A percentile compares a stretch with the other conserved stretches of the same genome.
phyloP scores from a whole-genome alignment of 2,888 invertebrate genomes.

The Agapostemon virescens region DNA sequence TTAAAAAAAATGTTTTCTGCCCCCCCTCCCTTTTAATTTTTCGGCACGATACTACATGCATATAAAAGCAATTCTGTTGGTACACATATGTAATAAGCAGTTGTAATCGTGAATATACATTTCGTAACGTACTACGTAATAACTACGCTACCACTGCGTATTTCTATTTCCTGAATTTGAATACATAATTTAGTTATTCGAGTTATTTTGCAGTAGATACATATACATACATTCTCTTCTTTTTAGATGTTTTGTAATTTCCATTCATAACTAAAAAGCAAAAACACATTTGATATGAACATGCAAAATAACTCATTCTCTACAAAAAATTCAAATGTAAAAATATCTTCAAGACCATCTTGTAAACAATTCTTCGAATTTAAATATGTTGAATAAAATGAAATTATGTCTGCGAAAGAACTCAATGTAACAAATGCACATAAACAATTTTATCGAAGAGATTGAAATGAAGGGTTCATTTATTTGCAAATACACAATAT shows the following conservation, averaged over 20 bases:
- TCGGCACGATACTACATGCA: not conserved
- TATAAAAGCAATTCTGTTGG: not conserved
- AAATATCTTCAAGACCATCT: slow-evolving; percentile 11
- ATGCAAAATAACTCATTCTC: slow-evolving; percentile 64
- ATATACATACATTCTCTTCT: slow-evolving; percentile 23
- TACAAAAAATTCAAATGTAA: slow-evolving; percentile 53
- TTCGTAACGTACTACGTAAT: slow-evolving; percentile 1
- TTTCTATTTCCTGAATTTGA: slow-evolving; percentile 5
- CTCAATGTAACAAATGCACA: slow-evolving; percentile 36
- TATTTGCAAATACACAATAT: slow-evolving; percentile 66
- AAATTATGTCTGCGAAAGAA: slow-evolving; percentile 14
- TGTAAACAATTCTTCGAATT: slow-evolving; percentile 21
- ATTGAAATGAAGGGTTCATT: slow-evolving; percentile 60
- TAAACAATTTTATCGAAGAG: slow-evolving; percentile 56
- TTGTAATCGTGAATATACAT: slow-evolving; percentile 8
- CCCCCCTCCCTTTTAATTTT: not conserved
- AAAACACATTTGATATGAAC: slow-evolving; percentile 4
- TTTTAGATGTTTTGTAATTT: slow-evolving; percentile 5
- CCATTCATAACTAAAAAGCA: slow-evolving; percentile 24
- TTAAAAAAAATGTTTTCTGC: not conserved
- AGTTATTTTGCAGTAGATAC: slow-evolving; percentile 22
- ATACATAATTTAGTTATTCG: not conserved
- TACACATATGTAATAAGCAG: slow-evolving; percentile 11
- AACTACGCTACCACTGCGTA: not conserved
- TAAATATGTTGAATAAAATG: not conserved